Conservation (phyloP, 2,888 invertebrate genomes). For the Ophonus ardosiacus region DNA sequence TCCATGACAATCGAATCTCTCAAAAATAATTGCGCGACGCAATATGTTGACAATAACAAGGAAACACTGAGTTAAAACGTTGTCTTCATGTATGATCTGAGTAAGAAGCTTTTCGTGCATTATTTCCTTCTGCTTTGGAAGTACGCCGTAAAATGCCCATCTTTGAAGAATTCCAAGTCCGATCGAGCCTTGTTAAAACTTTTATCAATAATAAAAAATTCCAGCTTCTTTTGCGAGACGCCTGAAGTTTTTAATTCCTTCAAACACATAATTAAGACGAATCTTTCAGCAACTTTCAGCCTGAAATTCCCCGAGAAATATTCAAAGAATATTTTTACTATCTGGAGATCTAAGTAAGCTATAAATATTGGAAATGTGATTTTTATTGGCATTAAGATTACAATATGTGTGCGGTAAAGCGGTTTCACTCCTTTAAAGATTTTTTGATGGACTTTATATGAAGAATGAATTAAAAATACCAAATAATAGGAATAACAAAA, state of each 20-base stretch:
- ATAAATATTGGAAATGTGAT: background rate
- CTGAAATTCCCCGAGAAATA: conserved; percentile 3
- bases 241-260: conserved; percentile 42
- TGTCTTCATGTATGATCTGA: background rate
- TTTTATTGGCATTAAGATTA: background rate
- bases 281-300: conserved; percentile 30
- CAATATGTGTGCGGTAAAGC: background rate
- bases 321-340: conserved; percentile 15
- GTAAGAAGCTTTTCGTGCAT: conserved; percentile 15
- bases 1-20: background rate
- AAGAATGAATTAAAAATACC: background rate
- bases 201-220: conserved; percentile 50
- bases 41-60: background rate
- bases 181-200: conserved; percentile 45
- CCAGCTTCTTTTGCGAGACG: conserved; percentile 41
- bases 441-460: background rate
- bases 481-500: background rate
- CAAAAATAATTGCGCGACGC: background rate
- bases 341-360: background rate
- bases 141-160: conserved; percentile 30
- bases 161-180: conserved; percentile 31
- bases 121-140: conserved; percentile 7
- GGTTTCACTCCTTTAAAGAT: background rate
- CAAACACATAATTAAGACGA: conserved; percentile 49
- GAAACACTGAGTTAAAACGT: background rate